phyloP scores from a whole-genome alignment of 1,140 invertebrate species.

The Planococcus citri region DNA sequence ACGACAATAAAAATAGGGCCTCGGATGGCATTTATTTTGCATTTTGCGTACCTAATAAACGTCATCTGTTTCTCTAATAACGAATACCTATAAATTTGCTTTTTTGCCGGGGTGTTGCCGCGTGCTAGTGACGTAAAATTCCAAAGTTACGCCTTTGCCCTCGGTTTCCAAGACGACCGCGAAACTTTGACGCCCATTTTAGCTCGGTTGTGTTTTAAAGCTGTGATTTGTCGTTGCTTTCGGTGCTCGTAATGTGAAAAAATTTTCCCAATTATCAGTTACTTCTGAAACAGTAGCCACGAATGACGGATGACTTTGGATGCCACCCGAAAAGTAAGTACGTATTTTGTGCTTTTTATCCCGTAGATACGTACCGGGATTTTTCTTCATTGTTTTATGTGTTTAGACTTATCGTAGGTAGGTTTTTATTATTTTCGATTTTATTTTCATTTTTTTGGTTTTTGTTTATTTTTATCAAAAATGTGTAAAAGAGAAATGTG shows the following conservation, averaged over 20 bases:
- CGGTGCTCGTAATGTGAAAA: not conserved
- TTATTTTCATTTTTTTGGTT: no score
- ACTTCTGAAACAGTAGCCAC: not conserved
- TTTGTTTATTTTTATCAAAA: no score
- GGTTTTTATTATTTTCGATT: no score
- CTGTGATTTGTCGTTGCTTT: conserved; percentile 9
- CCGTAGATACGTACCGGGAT: no score
- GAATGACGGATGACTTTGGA: not conserved
- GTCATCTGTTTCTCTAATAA: conserved; percentile 15
- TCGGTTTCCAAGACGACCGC: not conserved
- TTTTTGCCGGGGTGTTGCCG: not conserved
- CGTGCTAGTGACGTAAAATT: not conserved
- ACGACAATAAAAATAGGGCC: not conserved
- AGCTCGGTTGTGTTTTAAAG: not conserved
- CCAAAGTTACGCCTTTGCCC: not conserved
- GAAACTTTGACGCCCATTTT: not conserved
- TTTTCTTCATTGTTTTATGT: no score
- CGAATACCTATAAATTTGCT: not conserved
- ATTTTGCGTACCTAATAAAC: conserved; percentile 12
- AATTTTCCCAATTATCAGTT: not conserved
- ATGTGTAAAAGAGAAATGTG: no score
- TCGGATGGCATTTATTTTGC: conserved; percentile 1
- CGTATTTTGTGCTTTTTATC: not conserved
- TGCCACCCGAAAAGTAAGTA: not conserved
- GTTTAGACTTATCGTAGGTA: no score